Evolutionary conservation across 2,797 vertebrate species (phyloP).

Genomic region (Numenius phaeopus): DNA sequence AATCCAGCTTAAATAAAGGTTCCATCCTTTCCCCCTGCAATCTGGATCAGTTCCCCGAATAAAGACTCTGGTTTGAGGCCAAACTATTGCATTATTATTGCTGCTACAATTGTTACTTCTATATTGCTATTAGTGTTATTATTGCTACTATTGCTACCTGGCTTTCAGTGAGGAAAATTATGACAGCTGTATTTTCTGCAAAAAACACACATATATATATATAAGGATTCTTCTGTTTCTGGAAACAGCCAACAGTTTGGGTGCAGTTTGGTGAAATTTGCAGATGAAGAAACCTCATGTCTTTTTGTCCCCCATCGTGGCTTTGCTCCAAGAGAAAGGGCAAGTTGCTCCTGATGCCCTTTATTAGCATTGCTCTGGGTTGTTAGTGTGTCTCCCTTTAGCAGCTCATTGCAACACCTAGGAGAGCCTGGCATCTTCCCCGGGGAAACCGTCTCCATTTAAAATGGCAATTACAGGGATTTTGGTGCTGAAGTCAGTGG

Average conservation of each 20-base stretch:
- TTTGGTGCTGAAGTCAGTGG: constrained; percentile 31
- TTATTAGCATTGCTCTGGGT: neutral
- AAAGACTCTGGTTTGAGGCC: neutral
- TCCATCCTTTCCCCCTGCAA: neutral
- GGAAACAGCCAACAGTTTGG: neutral
- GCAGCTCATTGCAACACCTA: neutral
- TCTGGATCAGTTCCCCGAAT: neutral
- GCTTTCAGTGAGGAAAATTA: neutral
- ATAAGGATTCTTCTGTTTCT: neutral
- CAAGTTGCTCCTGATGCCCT: neutral
- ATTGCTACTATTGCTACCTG: neutral
- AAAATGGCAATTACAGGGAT: neutral
- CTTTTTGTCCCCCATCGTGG: neutral
- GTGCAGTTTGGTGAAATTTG: neutral
- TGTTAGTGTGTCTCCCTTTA: neutral
- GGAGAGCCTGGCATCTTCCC: neutral
- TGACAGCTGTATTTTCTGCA: neutral
- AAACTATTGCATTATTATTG: neutral
- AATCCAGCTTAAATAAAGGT: neutral
- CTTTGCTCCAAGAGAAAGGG: neutral
- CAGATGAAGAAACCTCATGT: neutral
- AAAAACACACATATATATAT: neutral
- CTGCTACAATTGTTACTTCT: neutral
- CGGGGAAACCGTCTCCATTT: neutral
- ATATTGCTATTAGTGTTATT: constrained; percentile 20